A percentile compares a stretch with the other conserved stretches of the same genome.
These are phyloP conservation scores for Imbricaverruca yamaguchii DNA, from an alignment of 2,888 invertebrate genomes.

Conservation along the genomic window DNA sequence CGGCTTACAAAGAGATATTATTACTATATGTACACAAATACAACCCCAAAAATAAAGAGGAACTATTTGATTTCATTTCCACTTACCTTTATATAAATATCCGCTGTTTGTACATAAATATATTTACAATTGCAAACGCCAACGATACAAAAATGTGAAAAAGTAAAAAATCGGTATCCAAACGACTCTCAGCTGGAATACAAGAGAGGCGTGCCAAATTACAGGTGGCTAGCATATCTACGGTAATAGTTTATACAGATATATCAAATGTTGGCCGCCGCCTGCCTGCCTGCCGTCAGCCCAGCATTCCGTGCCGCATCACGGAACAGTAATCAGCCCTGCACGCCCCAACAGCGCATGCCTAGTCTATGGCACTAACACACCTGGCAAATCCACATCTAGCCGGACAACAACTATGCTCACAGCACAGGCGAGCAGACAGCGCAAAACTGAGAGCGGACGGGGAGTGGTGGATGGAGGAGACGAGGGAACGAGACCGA, in stretches of 20 bases:
- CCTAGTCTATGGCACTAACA: constrained; percentile 17
- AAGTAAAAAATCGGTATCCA: constrained; percentile 17
- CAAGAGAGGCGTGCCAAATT: constrained; percentile 3
- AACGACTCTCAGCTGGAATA: constrained; percentile 10
- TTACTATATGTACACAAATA: neutral
- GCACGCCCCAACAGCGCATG: neutral
- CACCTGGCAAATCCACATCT: neutral
- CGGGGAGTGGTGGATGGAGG: too few species aligned
- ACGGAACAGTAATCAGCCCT: neutral
- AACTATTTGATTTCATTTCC: neutral
- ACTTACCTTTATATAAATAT: neutral
- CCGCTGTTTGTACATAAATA: constrained; percentile 6
- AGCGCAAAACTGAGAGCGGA: too few species aligned
- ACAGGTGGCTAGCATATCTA: neutral
- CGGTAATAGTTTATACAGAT: neutral
- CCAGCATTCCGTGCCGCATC: neutral
- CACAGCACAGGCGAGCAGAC: too few species aligned
- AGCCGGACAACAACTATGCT: neutral
- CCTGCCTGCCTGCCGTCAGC: neutral
- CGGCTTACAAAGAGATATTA: neutral
- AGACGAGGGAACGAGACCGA: neutral
- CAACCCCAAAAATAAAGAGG: constrained; percentile 7
- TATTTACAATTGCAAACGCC: constrained; percentile 13
- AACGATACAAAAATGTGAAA: constrained; percentile 17
- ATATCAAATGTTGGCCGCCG: constrained; percentile 4